Base-by-base conservation (phyloP, 2,797 vertebrate species). In the Enteromius fasciolatus region DNA sequence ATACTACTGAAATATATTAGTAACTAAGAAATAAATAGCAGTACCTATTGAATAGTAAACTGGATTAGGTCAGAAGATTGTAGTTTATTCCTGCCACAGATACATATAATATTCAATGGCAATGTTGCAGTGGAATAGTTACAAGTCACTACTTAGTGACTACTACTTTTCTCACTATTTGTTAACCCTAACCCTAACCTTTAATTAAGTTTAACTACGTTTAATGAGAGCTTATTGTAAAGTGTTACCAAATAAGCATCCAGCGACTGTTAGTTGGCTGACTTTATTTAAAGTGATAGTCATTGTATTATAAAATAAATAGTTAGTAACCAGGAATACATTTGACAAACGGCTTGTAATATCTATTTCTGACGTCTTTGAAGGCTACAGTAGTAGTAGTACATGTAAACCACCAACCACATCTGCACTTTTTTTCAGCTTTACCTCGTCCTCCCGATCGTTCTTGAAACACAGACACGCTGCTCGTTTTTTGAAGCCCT, bases 401-500 rank as follows among this genome's bases (percentile, higher is more conserved):
- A 67, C 28, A 73, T 25, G 77, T 54, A 59, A 59, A 75, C 12
- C 73, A 75, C 28, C n/a, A 31, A 54, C 3, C 31, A 31, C 63
- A 23, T 39, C 17, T 20, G 61, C 48, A 36, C 69, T 28, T 46
- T 52, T 23, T 63, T 48, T 14, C 46, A 10, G 10, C 18, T 94
- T 94, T 92, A 98, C 97, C 97, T 98, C 97, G 86, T 98, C 96
- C 91, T 98, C 96, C 15, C 91, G 90, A 59, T 97, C 97, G 90
- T 94, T 97, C 88, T 92, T 95, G 89, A 97, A 98, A 86, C 97
- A 98, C 84, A 98, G 89, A 90, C 97, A 98, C 85, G 97, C 97
- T 84, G 97, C 97, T 90, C 97, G 94, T 87, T 96, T 95, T 93
- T 98, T 98, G 91, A 96, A 98, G 15, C 97, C 97, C 85, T 98